Evolutionary conservation across 2,113 vertebrate species (phyloP), one percentile per base, ranked within the genome.

Genomic region (Sorex araneus): DNA sequence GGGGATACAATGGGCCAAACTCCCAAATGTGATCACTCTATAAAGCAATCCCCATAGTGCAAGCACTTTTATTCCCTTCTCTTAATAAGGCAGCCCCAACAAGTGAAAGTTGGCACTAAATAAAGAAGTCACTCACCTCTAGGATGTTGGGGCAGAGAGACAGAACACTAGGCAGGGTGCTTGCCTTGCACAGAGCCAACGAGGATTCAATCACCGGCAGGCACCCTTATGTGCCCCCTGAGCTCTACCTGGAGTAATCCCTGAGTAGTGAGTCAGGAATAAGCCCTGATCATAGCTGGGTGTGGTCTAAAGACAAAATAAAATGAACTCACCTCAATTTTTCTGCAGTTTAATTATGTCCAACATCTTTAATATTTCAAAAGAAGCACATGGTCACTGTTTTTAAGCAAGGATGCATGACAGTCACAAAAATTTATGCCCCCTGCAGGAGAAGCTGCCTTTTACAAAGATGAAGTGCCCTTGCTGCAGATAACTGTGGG

Each of bases 11-110:
- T 1, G 2, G 27, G 36, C 83, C 60, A 9, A 21, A 27, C 12
- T 34, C 87, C 45, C 32, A 36, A 34, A 10, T 13, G 32, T 6
- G 32, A 43, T 69, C 1, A 45, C 50, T 23, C 16, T 11, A 0
- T 43, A 30, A 63, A 0, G 7, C 34, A 34, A 6, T 23, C 4
- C 23, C 57, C 0, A 2, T 1, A 1, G 1, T 0, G 34, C 10
- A 3, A 43, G 47, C 47, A 19, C 23, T 60, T 75, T 78, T 75
- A 36, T 57, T 83, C 80, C 71, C 63, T 30, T n/a, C 7, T 13
- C 6, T 21, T 40, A 19, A 12, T 4, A 25, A 47, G 80, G 18
- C 16, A 8, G n/a, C 40, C 25, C 74, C 47, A 15, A 30, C 7
- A 13, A 34, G 21, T 60, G 45, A 25, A 30, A 47, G 60, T 36